Base-by-base conservation (phyloP, 2,888 invertebrate species). In the Barypeithes pellucidus region DNA sequence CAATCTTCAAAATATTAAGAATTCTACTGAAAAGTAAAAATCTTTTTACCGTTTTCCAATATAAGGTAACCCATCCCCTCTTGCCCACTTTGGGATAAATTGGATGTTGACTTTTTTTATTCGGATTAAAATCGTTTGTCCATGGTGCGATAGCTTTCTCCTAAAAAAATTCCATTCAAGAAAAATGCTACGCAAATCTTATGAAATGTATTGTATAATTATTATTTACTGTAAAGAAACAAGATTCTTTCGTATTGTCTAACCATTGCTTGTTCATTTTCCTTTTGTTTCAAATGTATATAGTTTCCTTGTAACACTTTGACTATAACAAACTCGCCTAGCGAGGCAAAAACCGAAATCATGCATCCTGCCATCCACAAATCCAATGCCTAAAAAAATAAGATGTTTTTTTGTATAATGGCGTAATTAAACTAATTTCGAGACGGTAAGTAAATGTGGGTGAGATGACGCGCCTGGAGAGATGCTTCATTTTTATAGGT, bases 291-390 rank as follows among this genome's bases (percentile, higher is more conserved):
- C 75, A 88, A 87, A 83, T 87, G 84, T 84, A 93, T 92, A 80
- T 93, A 93, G 81, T 91, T 92, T 71, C 93, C 91, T 80, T 94
- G 93, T 73, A 95, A 83, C 0, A 94, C 94, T 86, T 94, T 94
- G 9, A 94, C 94, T 0, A 95, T 92, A 0, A 95, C 93, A 80
- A 95, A 95, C 86, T 95, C 95, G 16, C 91, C 93, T 18, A 95
- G 87, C 0, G 95, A 94, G 0, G 94, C 93, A 82, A 95, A 95
- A 3, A 95, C 94, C 74, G 95, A 94, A 80, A 94, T 90, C 94
- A 95, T 95, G 81, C 95, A 95, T 4, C 93, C 94, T 3, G 95
- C 94, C 94, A 95, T 95, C 95, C 95, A 95, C 9, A 95, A 87
- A 84, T 95, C 95, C 45, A 95, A 85, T 1, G 94, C 94, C 94